Evolutionary conservation across 2,113 vertebrate species (phyloP), one percentile per base, ranked within the genome.

Genomic region (Budorcas taxicolor): DNA sequence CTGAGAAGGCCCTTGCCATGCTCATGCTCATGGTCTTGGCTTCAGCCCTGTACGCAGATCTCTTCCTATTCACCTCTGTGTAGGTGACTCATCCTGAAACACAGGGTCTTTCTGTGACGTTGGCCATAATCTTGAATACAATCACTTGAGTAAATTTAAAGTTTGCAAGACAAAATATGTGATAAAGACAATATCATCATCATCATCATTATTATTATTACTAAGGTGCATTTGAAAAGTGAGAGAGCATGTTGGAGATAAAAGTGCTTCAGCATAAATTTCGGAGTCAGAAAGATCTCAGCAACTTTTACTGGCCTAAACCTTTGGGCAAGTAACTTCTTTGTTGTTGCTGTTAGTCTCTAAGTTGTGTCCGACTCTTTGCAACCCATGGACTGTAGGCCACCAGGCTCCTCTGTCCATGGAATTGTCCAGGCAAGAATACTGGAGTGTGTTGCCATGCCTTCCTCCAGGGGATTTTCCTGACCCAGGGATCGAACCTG

Each of bases 131-230:
- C 82, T 91, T 52, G 43, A 74, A 17, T 76, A 76, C 60, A 74
- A 94, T 74, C 82, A 87, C 83, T 97, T 89, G 40, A 95, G 58
- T 83, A 71, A 74, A 25, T 82, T 91, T 58, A 47, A 96, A 25
- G 11, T 94, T 80, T 81, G 27, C 31, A 52, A 88, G 36, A 74
- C 6, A 81, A 85, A 94, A 47, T 64, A 21, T 45, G 21, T 50
- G 50, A 53, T 55, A 62, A 76, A 58, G 64, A 21, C 47, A 53
- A 52, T n/a, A 19, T 50, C 53, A 84, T 82, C 31, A 55, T 43
- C 40, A 53, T 23, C 52, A 43, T 52, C 19, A 81, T 43, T 3
- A n/a, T 91, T 10, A n/a, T 64, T 27, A 45, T 64, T 45, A 55
- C n/a, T 50, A 53, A 85, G 29, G 43, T 33, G 40, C 52, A 62